Percentiles rank a stretch among this genome's conserved stretches.
Evolutionary conservation across 2,797 vertebrate species (phyloP).

Genomic region (Schizopygopsis malacanthus): DNA sequence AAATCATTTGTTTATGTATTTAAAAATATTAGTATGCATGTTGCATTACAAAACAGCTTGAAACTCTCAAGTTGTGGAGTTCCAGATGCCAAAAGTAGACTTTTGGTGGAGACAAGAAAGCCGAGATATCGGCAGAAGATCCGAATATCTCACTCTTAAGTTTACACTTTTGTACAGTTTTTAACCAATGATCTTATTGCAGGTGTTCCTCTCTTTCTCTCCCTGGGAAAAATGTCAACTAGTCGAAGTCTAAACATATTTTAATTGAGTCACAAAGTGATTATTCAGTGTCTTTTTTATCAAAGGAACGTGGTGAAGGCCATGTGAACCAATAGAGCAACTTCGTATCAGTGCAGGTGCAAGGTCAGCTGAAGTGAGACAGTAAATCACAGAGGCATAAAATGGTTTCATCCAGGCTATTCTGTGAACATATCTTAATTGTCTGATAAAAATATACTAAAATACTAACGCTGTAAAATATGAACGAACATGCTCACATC

Average conservation of each 20-base stretch:
- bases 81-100: neutral
- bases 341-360: neutral
- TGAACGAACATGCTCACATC: neutral
- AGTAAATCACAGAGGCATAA: neutral
- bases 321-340: neutral
- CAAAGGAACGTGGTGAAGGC: neutral
- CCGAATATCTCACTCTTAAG: neutral
- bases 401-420: neutral
- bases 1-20: neutral
- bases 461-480: neutral
- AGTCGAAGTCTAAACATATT: neutral
- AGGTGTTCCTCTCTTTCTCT: neutral
- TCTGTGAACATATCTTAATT: neutral
- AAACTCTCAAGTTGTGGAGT: neutral
- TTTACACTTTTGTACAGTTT: neutral
- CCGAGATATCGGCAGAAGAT: neutral
- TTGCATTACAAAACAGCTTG: neutral
- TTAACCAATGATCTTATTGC: neutral
- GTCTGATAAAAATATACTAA: neutral
- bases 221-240: neutral
- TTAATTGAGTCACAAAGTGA: neutral
- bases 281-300: neutral
- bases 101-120: neutral
- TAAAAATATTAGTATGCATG: neutral
- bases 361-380: neutral